phyloP scores from a whole-genome alignment of 1,140 invertebrate species.

The Cydia splendana region DNA sequence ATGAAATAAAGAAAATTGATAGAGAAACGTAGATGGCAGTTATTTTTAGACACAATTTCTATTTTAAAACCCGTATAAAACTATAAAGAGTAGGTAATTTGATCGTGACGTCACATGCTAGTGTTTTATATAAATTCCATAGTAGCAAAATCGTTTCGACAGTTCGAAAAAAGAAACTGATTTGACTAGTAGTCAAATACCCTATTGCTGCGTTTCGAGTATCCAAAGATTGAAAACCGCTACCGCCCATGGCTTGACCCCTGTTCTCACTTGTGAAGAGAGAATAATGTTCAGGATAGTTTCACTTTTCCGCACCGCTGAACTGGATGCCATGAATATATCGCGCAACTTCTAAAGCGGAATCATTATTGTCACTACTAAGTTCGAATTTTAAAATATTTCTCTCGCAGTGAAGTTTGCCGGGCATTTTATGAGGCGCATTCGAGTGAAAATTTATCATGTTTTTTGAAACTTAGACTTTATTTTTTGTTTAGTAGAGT shows the following conservation, averaged over 20 bases:
- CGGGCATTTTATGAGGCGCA: constrained; percentile 23
- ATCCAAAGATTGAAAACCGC: constrained; percentile 35
- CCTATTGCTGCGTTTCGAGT: too few species aligned
- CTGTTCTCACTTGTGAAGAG: constrained; percentile 40
- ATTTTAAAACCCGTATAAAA: too few species aligned
- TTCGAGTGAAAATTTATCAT: neutral
- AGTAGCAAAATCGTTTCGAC: too few species aligned
- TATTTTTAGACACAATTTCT: too few species aligned
- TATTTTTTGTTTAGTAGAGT: neutral
- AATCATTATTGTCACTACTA: constrained; percentile 39
- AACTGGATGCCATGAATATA: constrained; percentile 68
- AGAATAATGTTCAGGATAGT: constrained; percentile 66
- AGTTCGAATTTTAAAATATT: constrained; percentile 29
- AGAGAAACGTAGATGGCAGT: too few species aligned
- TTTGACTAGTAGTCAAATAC: too few species aligned
- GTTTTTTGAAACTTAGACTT: neutral
- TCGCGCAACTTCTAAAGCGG: constrained; percentile 69
- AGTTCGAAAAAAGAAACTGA: too few species aligned
- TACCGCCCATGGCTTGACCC: constrained; percentile 39
- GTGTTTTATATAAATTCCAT: too few species aligned
- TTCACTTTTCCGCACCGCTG: constrained; percentile 75
- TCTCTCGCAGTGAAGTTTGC: neutral
- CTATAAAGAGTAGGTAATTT: too few species aligned
- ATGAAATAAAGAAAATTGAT: too few species aligned
- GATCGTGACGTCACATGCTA: too few species aligned